Base-by-base conservation (phyloP, 2,888 invertebrate genomes). In the Dasypogon diadema region DNA sequence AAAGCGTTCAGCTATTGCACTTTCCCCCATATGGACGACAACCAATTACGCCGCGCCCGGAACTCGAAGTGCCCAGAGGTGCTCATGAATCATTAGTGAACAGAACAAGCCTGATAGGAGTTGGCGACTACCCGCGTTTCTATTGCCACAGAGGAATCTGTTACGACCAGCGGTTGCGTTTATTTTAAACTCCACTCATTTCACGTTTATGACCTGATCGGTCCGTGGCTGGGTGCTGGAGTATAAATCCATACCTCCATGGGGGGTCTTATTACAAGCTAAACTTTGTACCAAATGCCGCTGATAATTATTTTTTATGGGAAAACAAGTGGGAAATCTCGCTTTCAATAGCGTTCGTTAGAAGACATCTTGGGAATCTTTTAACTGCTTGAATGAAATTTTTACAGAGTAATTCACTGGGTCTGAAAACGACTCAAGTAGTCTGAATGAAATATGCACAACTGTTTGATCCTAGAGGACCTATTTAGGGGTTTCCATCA, bases 211-310 rank as follows among this genome's bases (percentile, higher is more conserved):
- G 21, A 37, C n/a, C 37, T 37, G 37, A 60, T 60, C 37, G 18
- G 37, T 16, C 60, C 18, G 21, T n/a, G 60, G n/a, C 34, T 34
- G 37, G 18, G 37, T 48, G 46, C 22, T 65, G 14, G 48, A 26
- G 46, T 46, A 65, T 48, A 65, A 24, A 46, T 46, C 21, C 24
- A 24, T 48, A 46, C 21, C 65, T 65, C 46, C n/a, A 46, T 65
- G 65, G 65, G 46, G 46, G 63, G 48, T 48, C 65, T 46, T 34
- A 65, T 65, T 65, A 46, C 26, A 46, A 16, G 34, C 30, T 30
- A 8, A 8, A 30, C 30, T 30, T 30, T 12, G 34, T 10, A 42
- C 46, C 46, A 14, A 10, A 46, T 18, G 42, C 22, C 65, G 65
- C 46, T 48, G 46, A 14, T 65, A 14, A 65, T 48, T 46, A 65